Conservation (phyloP, 2,113 vertebrate species). For the Pipra filicauda region DNA sequence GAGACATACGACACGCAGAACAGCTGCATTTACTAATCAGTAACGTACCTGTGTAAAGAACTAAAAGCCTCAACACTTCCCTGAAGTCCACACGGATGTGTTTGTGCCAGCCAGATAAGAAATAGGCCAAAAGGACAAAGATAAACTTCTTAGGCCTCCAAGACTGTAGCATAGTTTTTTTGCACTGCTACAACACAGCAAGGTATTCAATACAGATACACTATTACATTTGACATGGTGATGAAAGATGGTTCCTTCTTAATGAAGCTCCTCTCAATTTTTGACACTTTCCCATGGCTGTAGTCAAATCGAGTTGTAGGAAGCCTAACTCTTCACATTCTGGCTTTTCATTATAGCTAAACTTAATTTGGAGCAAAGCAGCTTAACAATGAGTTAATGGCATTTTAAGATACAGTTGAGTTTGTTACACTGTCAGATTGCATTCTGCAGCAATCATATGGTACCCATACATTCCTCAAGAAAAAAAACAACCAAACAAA, state of each 20-base stretch:
- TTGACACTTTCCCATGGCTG: neutral
- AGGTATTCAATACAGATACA: neutral
- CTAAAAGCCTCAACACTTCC: neutral
- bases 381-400: neutral
- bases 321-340: neutral
- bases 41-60: neutral
- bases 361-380: neutral
- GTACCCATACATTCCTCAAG: neutral
- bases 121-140: neutral
- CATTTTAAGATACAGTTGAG: neutral
- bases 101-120: neutral
- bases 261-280: neutral
- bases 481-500: neutral
- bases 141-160: neutral
- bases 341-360: neutral
- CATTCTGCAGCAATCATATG: neutral
- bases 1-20: neutral
- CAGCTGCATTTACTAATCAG: neutral
- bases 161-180: neutral
- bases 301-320: neutral
- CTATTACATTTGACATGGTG: neutral
- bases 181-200: neutral
- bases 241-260: neutral
- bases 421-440: neutral
- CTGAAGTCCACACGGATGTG: neutral